Conservation (phyloP, 1,140 invertebrate species). For the Littorina saxatilis region DNA sequence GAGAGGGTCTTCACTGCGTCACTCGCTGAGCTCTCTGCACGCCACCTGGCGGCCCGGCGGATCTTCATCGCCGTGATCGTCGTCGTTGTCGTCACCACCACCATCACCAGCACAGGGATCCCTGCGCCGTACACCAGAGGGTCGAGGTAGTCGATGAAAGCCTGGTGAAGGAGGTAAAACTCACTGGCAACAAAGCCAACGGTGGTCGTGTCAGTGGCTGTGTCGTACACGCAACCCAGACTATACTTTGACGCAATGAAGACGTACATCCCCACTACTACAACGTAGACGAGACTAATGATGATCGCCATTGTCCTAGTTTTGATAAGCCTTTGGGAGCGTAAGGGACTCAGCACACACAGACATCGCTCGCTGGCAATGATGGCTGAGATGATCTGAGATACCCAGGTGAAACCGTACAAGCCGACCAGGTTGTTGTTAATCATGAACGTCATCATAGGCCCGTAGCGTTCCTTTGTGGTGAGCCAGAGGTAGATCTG, state of each 20-base stretch:
- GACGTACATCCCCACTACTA: neutral
- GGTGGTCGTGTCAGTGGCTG: neutral
- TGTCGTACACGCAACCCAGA: neutral
- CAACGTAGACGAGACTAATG: neutral
- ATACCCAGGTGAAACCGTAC: too few relatives aligned
- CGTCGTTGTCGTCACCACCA: conserved; percentile 3
- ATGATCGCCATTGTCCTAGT: neutral
- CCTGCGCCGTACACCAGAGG: neutral
- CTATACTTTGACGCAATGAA: neutral
- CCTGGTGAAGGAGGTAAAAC: neutral
- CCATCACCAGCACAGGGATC: neutral
- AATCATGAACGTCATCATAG: neutral
- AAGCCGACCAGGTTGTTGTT: neutral
- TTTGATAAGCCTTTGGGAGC: neutral
- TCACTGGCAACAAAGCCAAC: neutral
- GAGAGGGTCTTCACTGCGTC: too few relatives aligned
- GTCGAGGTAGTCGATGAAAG: neutral
- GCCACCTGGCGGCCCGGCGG: neutral
- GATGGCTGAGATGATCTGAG: neutral
- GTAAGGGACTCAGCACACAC: too few relatives aligned
- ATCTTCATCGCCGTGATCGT: neutral
- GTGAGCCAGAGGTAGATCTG: neutral
- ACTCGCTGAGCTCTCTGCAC: too few relatives aligned
- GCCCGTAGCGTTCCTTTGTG: neutral
- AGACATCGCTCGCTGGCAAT: neutral